Percentiles rank a stretch among this genome's conserved stretches.
Conservation (phyloP, 2,113 vertebrate species). For the Peucedramus taeniatus region DNA sequence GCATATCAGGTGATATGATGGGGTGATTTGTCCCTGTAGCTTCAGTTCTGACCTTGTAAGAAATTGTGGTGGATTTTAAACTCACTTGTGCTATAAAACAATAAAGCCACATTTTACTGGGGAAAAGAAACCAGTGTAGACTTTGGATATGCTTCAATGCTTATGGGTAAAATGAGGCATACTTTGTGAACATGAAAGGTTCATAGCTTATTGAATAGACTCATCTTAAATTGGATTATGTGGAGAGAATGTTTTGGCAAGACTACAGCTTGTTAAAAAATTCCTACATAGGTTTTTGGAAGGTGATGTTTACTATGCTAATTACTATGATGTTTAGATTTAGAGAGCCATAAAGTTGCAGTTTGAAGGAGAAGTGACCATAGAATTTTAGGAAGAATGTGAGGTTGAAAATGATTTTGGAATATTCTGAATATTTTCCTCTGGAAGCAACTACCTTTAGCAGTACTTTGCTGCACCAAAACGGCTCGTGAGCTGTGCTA, state of each 20-base stretch:
- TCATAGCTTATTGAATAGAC: neutral
- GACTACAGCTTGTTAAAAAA: neutral
- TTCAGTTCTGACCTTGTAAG: neutral
- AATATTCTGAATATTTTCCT: neutral
- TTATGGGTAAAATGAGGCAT: neutral
- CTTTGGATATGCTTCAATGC: neutral
- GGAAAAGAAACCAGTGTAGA: neutral
- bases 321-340: neutral
- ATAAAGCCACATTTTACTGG: neutral
- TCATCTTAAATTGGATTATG: neutral
- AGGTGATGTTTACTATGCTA: neutral
- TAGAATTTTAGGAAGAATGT: neutral
- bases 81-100: neutral
- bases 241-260: neutral
- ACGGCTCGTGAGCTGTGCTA: neutral
- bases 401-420: neutral
- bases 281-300: neutral
- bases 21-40: neutral
- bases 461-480: neutral
- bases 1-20: neutral
- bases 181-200: neutral
- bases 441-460: neutral
- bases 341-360: neutral
- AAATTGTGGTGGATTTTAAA: neutral
- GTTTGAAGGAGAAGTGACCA: neutral